A percentile compares a stretch with the other conserved stretches of the same genome.
Evolutionary conservation across 2,113 vertebrate species (phyloP).

Genomic region (Notiomystis cincta): DNA sequence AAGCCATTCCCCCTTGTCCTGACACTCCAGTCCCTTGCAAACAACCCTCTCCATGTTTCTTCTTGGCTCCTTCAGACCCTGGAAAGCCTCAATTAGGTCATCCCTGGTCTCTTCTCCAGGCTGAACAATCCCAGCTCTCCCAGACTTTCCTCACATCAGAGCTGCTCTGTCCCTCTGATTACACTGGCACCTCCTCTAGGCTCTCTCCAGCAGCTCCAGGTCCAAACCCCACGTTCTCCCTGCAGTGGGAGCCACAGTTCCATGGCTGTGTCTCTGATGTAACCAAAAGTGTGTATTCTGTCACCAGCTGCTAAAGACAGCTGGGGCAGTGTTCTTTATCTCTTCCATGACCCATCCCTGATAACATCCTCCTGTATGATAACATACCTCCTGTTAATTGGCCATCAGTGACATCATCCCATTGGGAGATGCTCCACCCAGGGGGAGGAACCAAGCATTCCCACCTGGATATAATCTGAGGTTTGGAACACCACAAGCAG

Average conservation of each 20-base stretch:
- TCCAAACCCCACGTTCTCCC: neutral
- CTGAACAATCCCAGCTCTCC: neutral
- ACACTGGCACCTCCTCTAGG: rapidly evolving
- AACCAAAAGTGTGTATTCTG: too few species aligned
- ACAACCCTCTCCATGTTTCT: rapidly evolving
- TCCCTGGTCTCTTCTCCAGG: rapidly evolving
- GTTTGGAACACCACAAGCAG: too few species aligned
- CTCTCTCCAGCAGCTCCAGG: neutral
- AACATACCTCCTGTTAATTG: too few species aligned
- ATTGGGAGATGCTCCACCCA: too few species aligned
- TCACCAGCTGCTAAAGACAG: too few species aligned
- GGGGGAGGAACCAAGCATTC: too few species aligned
- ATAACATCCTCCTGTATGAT: too few species aligned
- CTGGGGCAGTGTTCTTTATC: too few species aligned
- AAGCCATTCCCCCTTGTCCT: neutral
- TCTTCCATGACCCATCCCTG: too few species aligned
- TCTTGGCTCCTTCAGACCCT: neutral
- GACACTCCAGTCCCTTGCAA: neutral
- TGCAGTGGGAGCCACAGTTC: neutral
- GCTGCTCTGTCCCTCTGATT: neutral
- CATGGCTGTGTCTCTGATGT: too few species aligned
- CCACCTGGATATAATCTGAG: too few species aligned
- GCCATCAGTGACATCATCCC: too few species aligned
- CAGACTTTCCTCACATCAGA: neutral
- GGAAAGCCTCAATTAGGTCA: rapidly evolving